Evolutionary conservation across 2,797 vertebrate genomes (phyloP).

Genomic region (Microctenopoma stevenorrisi): DNA sequence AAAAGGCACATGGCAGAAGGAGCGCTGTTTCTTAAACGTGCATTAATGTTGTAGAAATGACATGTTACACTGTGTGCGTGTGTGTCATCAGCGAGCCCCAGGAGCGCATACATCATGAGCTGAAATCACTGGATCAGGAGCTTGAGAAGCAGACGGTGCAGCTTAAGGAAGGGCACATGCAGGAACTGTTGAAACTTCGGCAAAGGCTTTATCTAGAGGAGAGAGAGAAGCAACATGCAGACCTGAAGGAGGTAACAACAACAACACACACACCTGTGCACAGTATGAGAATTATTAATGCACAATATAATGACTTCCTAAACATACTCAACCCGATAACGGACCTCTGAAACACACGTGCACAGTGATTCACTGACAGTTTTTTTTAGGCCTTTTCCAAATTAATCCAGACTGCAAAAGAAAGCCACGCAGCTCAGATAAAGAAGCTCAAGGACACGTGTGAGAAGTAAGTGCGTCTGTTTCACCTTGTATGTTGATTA

Average conservation of each 20-base stretch:
- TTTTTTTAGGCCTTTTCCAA: constrained; percentile 80
- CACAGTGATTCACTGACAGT: constrained; percentile 51
- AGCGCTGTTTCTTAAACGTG: background rate
- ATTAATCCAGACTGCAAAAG: constrained; percentile 81
- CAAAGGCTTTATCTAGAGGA: constrained; percentile 80
- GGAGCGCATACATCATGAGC: constrained; percentile 65
- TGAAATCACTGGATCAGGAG: constrained; percentile 76
- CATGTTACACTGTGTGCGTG: background rate
- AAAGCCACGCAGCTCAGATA: constrained; percentile 82
- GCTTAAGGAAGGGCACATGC: constrained; percentile 85
- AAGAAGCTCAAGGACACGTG: constrained; percentile 88
- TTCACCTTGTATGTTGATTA: background rate
- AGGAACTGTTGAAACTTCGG: constrained; percentile 84
- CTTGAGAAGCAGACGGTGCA: constrained; percentile 73
- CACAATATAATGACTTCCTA: constrained; percentile 1
- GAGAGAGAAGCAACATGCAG: constrained; percentile 73
- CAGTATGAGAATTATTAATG: background rate
- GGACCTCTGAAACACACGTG: constrained; percentile 18
- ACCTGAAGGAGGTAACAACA: constrained; percentile 84
- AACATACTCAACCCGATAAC: background rate
- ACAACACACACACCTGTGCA: background rate
- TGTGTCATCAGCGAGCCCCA: constrained; percentile 70
- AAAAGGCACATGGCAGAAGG: background rate
- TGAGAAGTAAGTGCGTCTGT: constrained; percentile 80
- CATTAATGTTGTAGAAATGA: no score